phyloP scores from a whole-genome alignment of 2,888 invertebrate species.

The Cataglyphis cursor region DNA sequence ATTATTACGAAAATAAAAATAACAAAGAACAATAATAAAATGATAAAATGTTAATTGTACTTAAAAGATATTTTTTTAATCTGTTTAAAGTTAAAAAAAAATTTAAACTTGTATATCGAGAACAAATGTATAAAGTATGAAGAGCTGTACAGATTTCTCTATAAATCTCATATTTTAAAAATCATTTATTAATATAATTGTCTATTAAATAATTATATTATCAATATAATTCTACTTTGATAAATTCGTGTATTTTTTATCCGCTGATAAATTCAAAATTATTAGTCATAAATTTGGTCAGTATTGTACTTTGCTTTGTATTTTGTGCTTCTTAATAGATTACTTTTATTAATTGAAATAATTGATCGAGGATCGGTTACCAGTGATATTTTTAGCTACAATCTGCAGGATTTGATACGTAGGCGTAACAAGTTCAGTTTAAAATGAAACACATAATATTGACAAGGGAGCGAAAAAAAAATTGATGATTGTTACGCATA shows the following conservation, averaged over 20 bases:
- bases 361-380: conserved; percentile 17
- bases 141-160: neutral
- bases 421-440: conserved; percentile 47
- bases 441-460: conserved; percentile 61
- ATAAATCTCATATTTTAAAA: neutral
- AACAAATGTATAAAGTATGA: neutral
- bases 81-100: neutral
- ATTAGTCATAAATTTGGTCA: neutral
- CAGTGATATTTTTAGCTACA: conserved; percentile 59
- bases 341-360: conserved; percentile 1
- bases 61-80: neutral
- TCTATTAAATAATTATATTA: neutral
- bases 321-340: neutral
- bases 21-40: neutral
- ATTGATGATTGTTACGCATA: conserved; percentile 41
- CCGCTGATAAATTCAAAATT: neutral
- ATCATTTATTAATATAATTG: neutral
- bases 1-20: conserved; percentile 12
- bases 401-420: conserved; percentile 50
- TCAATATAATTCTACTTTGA: neutral
- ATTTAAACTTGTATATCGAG: neutral
- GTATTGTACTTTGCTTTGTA: neutral
- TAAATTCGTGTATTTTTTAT: conserved; percentile 11
- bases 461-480: conserved; percentile 36
- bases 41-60: neutral